Base-by-base conservation (phyloP, 2,797 vertebrate genomes). In the Spea hammondii region DNA sequence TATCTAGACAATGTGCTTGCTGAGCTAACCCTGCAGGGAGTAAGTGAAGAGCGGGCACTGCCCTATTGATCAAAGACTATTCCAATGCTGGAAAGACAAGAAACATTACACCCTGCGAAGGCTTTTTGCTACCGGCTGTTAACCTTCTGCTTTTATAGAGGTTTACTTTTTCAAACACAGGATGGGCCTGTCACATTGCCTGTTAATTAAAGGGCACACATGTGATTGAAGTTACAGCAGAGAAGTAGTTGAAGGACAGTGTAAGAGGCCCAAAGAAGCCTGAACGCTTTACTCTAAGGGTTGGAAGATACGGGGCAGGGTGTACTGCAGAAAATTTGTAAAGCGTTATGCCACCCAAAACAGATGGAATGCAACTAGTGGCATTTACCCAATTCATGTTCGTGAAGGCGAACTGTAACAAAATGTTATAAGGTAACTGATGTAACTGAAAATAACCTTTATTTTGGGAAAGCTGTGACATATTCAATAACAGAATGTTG, bases 1-100 rank as follows among this genome's bases (percentile, higher is more conserved):
- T 98, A 99, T 87, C 88, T 98, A 88, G 96, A 98, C 91, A 98
- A 98, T 49, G 95, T 99, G 83, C 89, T 97, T 87, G 91, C 94
- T 0, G 97, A 99, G 90, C 93, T 99, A 84, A 92, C 91, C 0
- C 94, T 96, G 55, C 97, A 99, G 89, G 97, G 97, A 0, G 95
- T 99, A 10, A 93, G 89, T 0, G 96, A 98, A 83, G 94, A 94
- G 78, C 50, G 72, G 47, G 13, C 83, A 72, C 83, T 17, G 2
- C 67, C 71, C 65, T 82, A 82, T 14, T 55, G 14, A 60, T 8
- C 53, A 17, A 54, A 51, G 45, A 14, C n/a, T 70, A 64, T 49
- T 11, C 65, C 51, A 11, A 48, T 69, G 53, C 50, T 54, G 47
- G 65, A 14, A 66, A 12, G 71, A 47, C 11, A 68, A 47, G 45